Evolutionary conservation across 2,888 invertebrate genomes (phyloP).

Genomic region (Diarsia rubi): DNA sequence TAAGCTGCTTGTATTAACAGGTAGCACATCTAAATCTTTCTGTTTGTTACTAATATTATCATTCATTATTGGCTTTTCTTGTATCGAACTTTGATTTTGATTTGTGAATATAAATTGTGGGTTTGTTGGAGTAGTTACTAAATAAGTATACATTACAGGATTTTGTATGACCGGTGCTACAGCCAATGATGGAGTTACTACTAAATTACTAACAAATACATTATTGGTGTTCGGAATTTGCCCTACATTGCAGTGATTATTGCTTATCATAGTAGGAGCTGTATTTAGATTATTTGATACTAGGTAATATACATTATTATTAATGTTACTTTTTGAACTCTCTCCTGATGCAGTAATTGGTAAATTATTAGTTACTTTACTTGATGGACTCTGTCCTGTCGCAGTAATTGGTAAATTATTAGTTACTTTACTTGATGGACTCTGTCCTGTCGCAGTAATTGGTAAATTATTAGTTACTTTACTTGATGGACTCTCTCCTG

Average conservation of each 20-base stretch:
- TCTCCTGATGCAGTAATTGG: background rate
- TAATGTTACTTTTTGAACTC: background rate
- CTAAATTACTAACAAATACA: background rate
- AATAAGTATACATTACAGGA: constrained; percentile 2
- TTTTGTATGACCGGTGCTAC: background rate
- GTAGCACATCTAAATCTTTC: background rate
- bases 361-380: too few species aligned
- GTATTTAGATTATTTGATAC: constrained; percentile 1
- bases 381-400: background rate
- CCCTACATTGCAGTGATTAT: background rate
- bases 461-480: too few species aligned
- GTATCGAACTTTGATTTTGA: constrained; percentile 7
- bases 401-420: too few species aligned
- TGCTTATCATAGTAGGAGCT: background rate
- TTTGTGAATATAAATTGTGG: background rate
- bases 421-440: too few species aligned
- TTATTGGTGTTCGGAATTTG: background rate
- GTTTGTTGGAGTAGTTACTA: background rate
- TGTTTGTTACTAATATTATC: constrained; percentile 1
- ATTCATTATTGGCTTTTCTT: constrained; percentile 3
- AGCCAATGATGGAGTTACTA: background rate
- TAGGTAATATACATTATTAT: constrained; percentile 10
- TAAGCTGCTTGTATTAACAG: background rate
- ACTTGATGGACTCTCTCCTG: background rate
- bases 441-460: background rate